Percentiles rank a stretch among this genome's conserved stretches.
Conservation (phyloP, 1,140 invertebrate species). For the Stratiolaelaps scimitus region DNA sequence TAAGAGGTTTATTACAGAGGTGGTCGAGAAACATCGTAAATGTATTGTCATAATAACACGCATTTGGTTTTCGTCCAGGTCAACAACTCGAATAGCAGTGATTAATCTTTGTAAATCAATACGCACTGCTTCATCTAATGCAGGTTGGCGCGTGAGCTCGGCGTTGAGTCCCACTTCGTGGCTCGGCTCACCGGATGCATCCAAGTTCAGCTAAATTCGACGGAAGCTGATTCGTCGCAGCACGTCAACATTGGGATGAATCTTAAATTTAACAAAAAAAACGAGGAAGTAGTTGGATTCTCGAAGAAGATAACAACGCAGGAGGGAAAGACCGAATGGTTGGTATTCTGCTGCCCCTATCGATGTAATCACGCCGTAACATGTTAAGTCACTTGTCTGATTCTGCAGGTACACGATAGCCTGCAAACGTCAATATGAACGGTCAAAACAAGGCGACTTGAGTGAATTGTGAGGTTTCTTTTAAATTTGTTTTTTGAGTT, state of each 20-base stretch:
- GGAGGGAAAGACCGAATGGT: conserved; percentile 36
- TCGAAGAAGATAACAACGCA: conserved; percentile 50
- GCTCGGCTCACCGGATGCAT: conserved; percentile 72
- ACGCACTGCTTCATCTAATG: conserved; percentile 34
- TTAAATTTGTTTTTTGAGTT: no score
- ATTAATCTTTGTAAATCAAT: conserved; percentile 28
- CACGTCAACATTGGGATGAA: conserved; percentile 72
- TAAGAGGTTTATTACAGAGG: no score
- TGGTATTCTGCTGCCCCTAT: neutral
- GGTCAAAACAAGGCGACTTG: no score
- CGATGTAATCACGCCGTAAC: no score
- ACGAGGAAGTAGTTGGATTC: conserved; percentile 61
- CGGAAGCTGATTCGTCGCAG: conserved; percentile 37
- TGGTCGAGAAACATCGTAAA: no score
- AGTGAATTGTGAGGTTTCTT: no score
- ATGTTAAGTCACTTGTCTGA: no score
- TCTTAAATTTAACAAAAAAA: conserved; percentile 72
- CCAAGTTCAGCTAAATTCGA: conserved; percentile 45
- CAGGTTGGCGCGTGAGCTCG: conserved; percentile 46
- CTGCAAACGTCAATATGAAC: neutral
- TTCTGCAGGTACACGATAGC: neutral
- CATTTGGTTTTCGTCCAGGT: no score
- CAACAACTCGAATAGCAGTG: no score
- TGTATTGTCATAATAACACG: no score
- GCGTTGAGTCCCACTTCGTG: conserved; percentile 56